Base-by-base conservation (phyloP, 2,797 vertebrate species). In the Telmatherina bonti region DNA sequence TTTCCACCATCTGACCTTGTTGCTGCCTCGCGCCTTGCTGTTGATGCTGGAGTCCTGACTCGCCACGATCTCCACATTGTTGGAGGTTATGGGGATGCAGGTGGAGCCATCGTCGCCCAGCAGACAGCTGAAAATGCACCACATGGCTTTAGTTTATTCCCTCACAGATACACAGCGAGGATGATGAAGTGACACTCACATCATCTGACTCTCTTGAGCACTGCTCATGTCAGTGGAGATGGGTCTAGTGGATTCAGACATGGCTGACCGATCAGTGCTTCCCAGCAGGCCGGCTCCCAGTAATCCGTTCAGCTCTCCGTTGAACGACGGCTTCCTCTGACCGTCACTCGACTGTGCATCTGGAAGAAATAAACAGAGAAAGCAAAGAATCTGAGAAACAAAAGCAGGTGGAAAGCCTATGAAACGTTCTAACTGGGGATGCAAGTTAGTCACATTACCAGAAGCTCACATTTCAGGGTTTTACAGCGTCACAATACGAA, bases 1-100 rank as follows among this genome's bases (percentile, higher is more conserved):
- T 58, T 12, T 30, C 49, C 43, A 51, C n/a, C 45, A n/a, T 22
- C 22, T 68, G 70, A 99, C 98, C 96, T 98, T 98, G 92, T 96
- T 99, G 92, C 98, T 99, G 29, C 98, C 98, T 61, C 95, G 91
- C 62, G 98, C 97, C 85, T 99, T 98, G 89, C 97, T 99, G 77
- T 94, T 96, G 87, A 99, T 99, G 91, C 96, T 97, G 2, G 98
- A 99, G 85, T 98, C 97, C 88, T 94, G 96, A 90, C 97, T 99
- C 9, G 98, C 97, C 69, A 99, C 95, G 56, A 99, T 96, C 91
- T 99, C 97, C 76, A 99, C 97, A 36, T 95, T 95, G 83, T 93
- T 96, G 53, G 96, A 96, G 27, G 93, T 94, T 84, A 99, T 98
- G 82, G 97, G 93, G 67, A 97, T 85, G 45, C 95, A 96, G 16